Conservation (phyloP, 2,113 vertebrate genomes). For the Bettongia penicillata region DNA sequence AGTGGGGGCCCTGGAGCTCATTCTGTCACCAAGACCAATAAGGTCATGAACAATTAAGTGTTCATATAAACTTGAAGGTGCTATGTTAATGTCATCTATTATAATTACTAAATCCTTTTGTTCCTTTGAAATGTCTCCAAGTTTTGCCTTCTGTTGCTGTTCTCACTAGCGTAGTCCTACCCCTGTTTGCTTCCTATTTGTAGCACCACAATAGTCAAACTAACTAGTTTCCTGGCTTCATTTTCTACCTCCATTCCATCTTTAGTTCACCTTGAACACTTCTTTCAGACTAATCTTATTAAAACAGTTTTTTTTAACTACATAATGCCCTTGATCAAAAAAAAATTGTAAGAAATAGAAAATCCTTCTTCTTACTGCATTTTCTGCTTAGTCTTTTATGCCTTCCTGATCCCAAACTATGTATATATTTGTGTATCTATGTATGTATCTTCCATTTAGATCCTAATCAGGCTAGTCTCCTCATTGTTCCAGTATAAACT, state of each 20-base stretch:
- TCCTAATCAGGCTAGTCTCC: neutral
- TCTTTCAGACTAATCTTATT: constrained; percentile 69
- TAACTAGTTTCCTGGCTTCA: constrained; percentile 35
- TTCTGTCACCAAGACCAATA: neutral
- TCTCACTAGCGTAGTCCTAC: neutral
- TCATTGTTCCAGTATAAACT: neutral
- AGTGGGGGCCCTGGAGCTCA: neutral
- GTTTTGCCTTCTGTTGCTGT: neutral
- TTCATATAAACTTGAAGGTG: neutral
- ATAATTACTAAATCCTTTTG: neutral
- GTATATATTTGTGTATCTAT: neutral
- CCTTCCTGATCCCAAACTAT: constrained; percentile 17
- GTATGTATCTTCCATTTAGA: neutral
- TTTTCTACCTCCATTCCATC: neutral
- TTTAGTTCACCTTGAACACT: neutral
- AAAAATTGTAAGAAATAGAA: neutral
- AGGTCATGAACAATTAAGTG: neutral
- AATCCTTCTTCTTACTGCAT: neutral
- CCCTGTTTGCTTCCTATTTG: neutral
- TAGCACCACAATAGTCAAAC: constrained; percentile 40
- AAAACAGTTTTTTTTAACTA: constrained; percentile 46
- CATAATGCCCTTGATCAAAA: constrained; percentile 55
- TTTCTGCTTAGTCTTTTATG: neutral
- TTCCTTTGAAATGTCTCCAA: neutral
- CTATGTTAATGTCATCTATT: neutral